Percentiles rank a stretch among this genome's conserved stretches.
Evolutionary conservation across 1,140 invertebrate genomes (phyloP).

Genomic region (Orius insidiosus): DNA sequence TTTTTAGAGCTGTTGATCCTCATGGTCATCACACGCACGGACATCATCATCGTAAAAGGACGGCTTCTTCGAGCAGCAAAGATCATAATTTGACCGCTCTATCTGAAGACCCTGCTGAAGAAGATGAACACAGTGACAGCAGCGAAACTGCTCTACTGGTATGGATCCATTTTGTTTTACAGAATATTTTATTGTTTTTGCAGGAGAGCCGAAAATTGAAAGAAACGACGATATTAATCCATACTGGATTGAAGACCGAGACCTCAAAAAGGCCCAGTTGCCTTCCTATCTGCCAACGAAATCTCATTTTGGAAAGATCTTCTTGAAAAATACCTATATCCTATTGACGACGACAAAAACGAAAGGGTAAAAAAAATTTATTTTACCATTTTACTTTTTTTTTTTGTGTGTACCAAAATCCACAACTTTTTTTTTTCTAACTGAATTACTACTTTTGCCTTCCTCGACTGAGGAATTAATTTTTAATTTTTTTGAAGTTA

Average conservation of each 20-base stretch:
- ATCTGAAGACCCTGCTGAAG: conserved; percentile 40
- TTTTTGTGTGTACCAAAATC: neutral
- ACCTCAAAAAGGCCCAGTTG: conserved; percentile 75
- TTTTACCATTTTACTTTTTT: neutral
- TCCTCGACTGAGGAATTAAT: no score
- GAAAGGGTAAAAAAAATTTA: conserved; percentile 63
- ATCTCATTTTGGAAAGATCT: conserved; percentile 86
- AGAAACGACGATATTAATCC: conserved; percentile 74
- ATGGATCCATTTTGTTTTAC: neutral
- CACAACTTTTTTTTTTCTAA: neutral
- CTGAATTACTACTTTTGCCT: no score
- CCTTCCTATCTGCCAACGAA: conserved; percentile 65
- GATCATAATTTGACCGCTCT: conserved; percentile 39
- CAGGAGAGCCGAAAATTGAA: conserved; percentile 35
- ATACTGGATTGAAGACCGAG: conserved; percentile 86
- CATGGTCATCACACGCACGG: conserved; percentile 30
- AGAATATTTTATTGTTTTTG: conserved; percentile 10
- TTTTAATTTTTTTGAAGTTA: no score
- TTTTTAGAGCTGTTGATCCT: conserved; percentile 37
- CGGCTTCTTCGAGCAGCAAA: conserved; percentile 37
- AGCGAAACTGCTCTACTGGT: conserved; percentile 50
- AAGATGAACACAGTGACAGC: conserved; percentile 34
- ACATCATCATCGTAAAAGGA: conserved; percentile 32
- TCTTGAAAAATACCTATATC: conserved; percentile 82
- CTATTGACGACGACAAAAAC: conserved; percentile 80